Percentiles rank a stretch among this genome's conserved stretches.
Evolutionary conservation across 2,797 vertebrate genomes (phyloP).

Genomic region (Ambastaia sidthimunki): DNA sequence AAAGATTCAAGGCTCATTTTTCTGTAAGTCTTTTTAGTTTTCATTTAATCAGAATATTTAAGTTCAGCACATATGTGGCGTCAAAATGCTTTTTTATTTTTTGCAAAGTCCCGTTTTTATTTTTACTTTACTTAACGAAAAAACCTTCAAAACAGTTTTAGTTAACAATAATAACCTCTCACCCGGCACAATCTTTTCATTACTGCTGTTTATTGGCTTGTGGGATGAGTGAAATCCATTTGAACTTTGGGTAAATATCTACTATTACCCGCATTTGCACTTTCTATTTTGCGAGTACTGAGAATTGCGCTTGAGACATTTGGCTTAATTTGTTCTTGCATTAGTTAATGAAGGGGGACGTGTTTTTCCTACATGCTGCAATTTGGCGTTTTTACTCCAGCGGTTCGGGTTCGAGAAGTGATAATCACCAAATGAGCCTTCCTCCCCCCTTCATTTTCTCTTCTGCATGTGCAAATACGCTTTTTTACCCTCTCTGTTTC

Average conservation of each 20-base stretch:
- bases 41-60: neutral
- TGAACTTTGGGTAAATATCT: conserved; percentile 34
- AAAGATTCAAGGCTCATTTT: neutral
- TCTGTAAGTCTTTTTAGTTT: neutral
- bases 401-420: conserved; percentile 36
- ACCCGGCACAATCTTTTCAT: conserved; percentile 34
- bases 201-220: conserved; percentile 5
- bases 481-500: conserved; percentile 18
- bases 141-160: neutral
- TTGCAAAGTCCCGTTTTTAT: neutral
- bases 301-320: conserved; percentile 4
- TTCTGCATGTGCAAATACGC: neutral
- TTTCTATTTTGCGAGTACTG: conserved; percentile 32
- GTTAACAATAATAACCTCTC: neutral
- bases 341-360: conserved; percentile 36
- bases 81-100: neutral
- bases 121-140: neutral
- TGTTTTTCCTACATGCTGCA: conserved; percentile 42
- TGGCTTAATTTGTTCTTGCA: conserved; percentile 16
- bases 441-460: neutral
- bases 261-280: conserved; percentile 15
- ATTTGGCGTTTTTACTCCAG: conserved; percentile 34
- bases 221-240: conserved; percentile 33
- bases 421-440: conserved; percentile 47
- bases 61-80: neutral